Percentiles rank a stretch among this genome's conserved stretches.
Evolutionary conservation across 2,888 invertebrate species (phyloP).

Genomic region (Melieria omissa): DNA sequence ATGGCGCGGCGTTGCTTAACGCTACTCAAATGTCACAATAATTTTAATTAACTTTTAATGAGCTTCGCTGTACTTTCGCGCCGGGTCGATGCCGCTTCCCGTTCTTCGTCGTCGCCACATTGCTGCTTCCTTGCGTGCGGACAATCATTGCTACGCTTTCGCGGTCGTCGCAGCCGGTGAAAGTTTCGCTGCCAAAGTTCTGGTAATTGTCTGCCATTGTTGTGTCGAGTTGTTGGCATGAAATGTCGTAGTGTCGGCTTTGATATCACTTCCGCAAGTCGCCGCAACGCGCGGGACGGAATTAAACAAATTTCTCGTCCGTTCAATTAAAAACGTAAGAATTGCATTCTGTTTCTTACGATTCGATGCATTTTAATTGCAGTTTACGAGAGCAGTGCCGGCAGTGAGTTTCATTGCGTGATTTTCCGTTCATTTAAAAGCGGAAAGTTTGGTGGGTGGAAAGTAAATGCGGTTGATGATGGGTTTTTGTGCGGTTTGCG

Average conservation of each 20-base stretch:
- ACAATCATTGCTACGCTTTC: not conserved
- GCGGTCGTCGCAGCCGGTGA: no score
- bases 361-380: slow-evolving; percentile 27
- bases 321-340: slow-evolving; percentile 22
- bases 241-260: slow-evolving; percentile 5
- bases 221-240: not conserved
- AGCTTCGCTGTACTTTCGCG: slow-evolving; percentile 31
- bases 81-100: not conserved
- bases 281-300: not conserved
- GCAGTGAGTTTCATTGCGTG: slow-evolving; percentile 11
- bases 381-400: slow-evolving; percentile 18
- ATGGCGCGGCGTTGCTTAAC: not conserved
- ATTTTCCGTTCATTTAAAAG: not conserved
- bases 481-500: no score
- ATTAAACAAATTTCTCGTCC: not conserved
- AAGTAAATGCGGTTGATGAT: no score
- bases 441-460: no score
- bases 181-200: not conserved
- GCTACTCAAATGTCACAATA: slow-evolving; percentile 27
- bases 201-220: not conserved
- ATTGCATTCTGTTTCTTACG: slow-evolving; percentile 10
- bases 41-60: slow-evolving; percentile 49
- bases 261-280: not conserved
- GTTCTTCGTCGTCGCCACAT: not conserved
- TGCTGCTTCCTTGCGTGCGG: not conserved